Evolutionary conservation across 1,140 invertebrate species (phyloP).

Genomic region (Oncopeltus fasciatus): DNA sequence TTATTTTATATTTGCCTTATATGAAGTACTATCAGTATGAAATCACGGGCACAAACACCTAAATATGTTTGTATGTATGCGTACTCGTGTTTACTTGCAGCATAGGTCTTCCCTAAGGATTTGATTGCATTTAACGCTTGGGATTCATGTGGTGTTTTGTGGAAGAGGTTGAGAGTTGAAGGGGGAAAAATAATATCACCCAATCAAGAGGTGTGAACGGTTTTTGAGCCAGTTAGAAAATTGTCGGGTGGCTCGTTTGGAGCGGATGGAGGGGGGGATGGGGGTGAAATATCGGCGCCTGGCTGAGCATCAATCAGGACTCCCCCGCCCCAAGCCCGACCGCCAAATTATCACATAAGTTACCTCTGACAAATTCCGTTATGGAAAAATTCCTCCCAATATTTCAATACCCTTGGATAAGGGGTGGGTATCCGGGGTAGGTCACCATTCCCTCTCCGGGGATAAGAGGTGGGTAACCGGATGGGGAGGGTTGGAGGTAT

Average conservation of each 20-base stretch:
- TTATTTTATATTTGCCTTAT: too few species aligned
- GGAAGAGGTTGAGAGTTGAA: background rate
- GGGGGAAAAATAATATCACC: background rate
- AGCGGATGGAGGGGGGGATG: background rate
- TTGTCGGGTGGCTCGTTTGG: background rate
- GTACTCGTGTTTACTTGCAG: too few species aligned
- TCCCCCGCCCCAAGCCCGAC: background rate
- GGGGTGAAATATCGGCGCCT: background rate
- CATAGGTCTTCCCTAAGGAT: too few species aligned
- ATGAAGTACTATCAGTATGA: too few species aligned
- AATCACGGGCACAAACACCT: too few species aligned
- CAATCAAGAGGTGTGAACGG: background rate
- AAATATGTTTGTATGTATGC: too few species aligned
- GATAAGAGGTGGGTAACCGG: too few species aligned
- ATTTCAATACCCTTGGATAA: conserved; percentile 8
- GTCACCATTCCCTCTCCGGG: too few species aligned
- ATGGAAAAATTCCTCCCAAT: background rate
- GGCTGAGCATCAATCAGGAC: conserved; percentile 1
- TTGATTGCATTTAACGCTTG: too few species aligned
- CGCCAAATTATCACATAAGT: conserved; percentile 7
- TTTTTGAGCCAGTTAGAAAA: conserved; percentile 7
- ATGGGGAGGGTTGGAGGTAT: too few species aligned
- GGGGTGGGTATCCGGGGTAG: too few species aligned
- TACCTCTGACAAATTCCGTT: conserved; percentile 3
- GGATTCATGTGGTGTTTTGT: too few species aligned